A percentile compares a stretch with the other conserved stretches of the same genome.
Conservation (phyloP, 1,140 invertebrate genomes). For the Rhopalosiphum padi region DNA sequence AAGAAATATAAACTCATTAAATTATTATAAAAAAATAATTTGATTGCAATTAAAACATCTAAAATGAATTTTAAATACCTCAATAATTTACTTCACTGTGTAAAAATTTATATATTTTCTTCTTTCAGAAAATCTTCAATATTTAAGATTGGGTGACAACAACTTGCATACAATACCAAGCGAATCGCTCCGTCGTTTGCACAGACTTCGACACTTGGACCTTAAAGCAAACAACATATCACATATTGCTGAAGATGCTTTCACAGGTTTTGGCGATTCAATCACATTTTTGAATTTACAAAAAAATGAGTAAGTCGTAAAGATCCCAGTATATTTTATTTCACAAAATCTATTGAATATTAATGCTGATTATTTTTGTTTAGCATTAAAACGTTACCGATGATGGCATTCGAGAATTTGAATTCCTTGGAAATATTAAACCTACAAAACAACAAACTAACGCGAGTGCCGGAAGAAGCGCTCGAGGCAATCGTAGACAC, state of each 20-base stretch:
- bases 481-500: slow-evolving; percentile 88
- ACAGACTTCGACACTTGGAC: slow-evolving; percentile 85
- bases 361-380: neutral
- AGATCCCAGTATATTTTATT: neutral
- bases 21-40: neutral
- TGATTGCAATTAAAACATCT: neutral
- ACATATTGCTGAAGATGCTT: slow-evolving; percentile 81
- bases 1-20: neutral
- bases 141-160: slow-evolving; percentile 85
- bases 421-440: slow-evolving; percentile 88
- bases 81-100: neutral
- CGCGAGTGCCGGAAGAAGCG: slow-evolving; percentile 82
- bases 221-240: slow-evolving; percentile 87
- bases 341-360: neutral
- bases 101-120: neutral
- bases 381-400: slow-evolving; percentile 79
- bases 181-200: slow-evolving; percentile 78
- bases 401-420: slow-evolving; percentile 82
- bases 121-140: slow-evolving; percentile 82
- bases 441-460: slow-evolving; percentile 86
- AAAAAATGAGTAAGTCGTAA: slow-evolving; percentile 81
- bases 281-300: slow-evolving; percentile 90
- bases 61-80: neutral
- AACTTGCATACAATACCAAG: slow-evolving; percentile 83
- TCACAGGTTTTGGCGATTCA: slow-evolving; percentile 88